Base-by-base conservation (phyloP, 2,888 invertebrate species). In the Cetonia aurata region DNA sequence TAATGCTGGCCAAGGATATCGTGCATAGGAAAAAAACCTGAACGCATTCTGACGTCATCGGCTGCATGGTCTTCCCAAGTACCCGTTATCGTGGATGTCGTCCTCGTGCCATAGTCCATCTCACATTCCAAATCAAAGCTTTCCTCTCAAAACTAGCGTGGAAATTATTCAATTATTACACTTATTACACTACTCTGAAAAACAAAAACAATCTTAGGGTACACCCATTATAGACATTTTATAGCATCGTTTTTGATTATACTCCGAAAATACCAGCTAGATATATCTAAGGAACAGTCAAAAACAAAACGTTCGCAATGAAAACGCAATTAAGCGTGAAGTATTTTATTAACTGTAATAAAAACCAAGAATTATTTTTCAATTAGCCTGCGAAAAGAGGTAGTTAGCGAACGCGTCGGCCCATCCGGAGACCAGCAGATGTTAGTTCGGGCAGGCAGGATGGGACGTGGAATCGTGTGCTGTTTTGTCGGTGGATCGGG, bases 381-480 rank as follows among this genome's bases (percentile, higher is more conserved):
- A 77, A 77, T 76, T 77, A 76, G 73, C 73, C 72, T 37, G 42
- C 53, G 69, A 71, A 67, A 53, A 59, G 69, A 56, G 60, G 73
- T 70, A 69, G 71, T 67, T 72, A 65, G 55, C 56, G 71, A 55
- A 52, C 53, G 25, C 62, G 44, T 42, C n/a, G 19, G 31, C 62
- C 55, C 31, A 56, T 42, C 60, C 67, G 74, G 73, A 73, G 37
- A 37, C 74, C 74, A 73, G 72, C 79, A 78, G 75, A 77, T 79
- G 78, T 76, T 71, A 73, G 74, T 76, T 76, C 71, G 71, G 71
- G 70, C 37, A 37, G 37, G 37, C 37, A 37, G 37, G 6, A 8
- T 37, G 75, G 33, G 73, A 76, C 77, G 77, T 76, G 77, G 75
- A 70, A 74, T 75, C 77, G 77, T 78, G 74, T 78, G 75, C 75